Evolutionary conservation across 2,888 invertebrate genomes (phyloP), one percentile per base, ranked within the genome.

Genomic region (Tiphia femorata): DNA sequence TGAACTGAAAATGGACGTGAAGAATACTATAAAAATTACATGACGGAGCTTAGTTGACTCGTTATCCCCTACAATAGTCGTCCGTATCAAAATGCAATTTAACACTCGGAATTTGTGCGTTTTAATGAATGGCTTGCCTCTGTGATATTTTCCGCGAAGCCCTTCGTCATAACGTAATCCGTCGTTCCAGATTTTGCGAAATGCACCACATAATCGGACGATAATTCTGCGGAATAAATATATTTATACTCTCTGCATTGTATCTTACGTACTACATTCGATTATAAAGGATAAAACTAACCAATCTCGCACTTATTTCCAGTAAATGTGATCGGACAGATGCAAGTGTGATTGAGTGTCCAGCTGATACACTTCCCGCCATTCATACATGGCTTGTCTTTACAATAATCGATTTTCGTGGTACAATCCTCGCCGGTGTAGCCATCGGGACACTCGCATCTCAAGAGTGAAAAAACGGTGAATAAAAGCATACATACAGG

Each of bases 371-470:
- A 90, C 29, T 77, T 76, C 8, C 84, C 85, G 46, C 83, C 79
- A 61, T 86, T 84, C 7, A 71, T 64, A 55, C 86, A 86, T 1
- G 84, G 84, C 17, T 59, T 55, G 10, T 64, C 54, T 38, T 77
- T 70, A 49, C 86, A 86, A 57, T 81, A 83, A 70, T 87, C 78
- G 4, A 86, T 80, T 60, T 77, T 81, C 25, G 77, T 78, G 1
- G 79, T 75, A 67, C 90, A 90, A 14, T 84, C 78, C 6, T 70
- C 50, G 0, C 89, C 89, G n/a, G 81, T 82, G 49, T 84, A 87
- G 10, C 89, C 89, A 23, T 79, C 78, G 2, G 84, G 84, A 73
- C 90, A 90, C 33, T 84, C 81, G 72, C 90, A 90, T 56, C 87
- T 88, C 2, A 29, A 29, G 29, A n/a, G 29, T 12, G 2, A 2